Conservation (phyloP, 2,797 vertebrate species). For the Tamandua tetradactyla region DNA sequence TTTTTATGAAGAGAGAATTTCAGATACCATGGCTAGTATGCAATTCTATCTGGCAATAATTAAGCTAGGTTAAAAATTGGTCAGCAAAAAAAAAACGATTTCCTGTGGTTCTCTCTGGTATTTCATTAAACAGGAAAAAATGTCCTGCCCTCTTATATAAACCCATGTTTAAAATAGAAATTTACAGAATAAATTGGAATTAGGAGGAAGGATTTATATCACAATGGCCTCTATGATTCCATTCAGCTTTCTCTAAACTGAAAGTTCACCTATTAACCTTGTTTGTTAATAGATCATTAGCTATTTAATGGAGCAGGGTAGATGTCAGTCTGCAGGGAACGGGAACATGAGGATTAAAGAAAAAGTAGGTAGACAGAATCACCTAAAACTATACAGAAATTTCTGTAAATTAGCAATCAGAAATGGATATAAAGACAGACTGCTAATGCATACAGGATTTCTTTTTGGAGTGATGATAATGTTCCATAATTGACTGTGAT, state of each 20-base stretch:
- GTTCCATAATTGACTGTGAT: background rate
- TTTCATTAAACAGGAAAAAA: background rate
- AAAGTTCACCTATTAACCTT: constrained; percentile 15
- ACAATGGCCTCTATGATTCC: background rate
- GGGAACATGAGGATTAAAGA: constrained; percentile 8
- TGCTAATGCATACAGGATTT: background rate
- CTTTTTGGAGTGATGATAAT: constrained; percentile 9
- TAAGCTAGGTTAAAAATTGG: background rate
- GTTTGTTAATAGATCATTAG: background rate
- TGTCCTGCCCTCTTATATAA: background rate
- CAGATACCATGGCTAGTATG: background rate
- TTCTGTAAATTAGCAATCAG: background rate
- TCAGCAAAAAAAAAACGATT: background rate
- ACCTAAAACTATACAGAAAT: background rate
- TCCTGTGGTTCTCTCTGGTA: background rate
- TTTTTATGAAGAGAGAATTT: constrained; percentile 42
- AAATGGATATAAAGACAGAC: background rate
- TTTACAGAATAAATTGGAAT: background rate
- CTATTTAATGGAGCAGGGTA: background rate
- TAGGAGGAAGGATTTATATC: background rate
- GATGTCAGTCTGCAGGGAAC: background rate
- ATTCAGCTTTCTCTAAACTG: constrained; percentile 5
- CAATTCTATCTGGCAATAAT: constrained; percentile 39
- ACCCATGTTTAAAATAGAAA: background rate
- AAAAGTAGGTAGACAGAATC: background rate